Conservation (phyloP, 2,888 invertebrate genomes). For the Eurois occulta region DNA sequence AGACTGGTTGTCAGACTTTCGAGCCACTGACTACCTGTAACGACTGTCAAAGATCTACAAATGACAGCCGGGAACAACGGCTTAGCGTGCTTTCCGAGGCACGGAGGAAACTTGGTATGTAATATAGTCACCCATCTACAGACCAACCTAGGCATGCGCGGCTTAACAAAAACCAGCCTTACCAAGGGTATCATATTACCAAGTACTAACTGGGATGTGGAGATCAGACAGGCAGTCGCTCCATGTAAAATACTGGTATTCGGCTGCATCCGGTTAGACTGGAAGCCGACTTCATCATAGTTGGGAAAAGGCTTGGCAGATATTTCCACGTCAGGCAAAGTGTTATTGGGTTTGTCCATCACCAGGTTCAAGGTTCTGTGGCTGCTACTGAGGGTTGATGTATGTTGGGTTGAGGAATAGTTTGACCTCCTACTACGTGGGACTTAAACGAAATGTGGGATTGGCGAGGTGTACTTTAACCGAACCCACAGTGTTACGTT, state of each 20-base stretch:
- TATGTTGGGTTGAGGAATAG: too few relatives aligned
- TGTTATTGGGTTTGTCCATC: background rate
- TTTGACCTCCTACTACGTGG: background rate
- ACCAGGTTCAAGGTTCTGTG: background rate
- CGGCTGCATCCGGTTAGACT: background rate
- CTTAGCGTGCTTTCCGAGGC: too few relatives aligned
- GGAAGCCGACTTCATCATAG: background rate
- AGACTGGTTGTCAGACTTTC: too few relatives aligned
- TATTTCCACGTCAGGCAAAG: background rate
- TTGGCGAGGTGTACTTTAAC: background rate
- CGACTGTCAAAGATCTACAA: too few relatives aligned
- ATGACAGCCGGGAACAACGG: too few relatives aligned
- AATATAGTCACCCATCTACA: too few relatives aligned
- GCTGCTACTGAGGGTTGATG: background rate
- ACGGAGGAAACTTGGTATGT: too few relatives aligned
- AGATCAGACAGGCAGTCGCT: background rate
- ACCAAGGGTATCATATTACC: background rate
- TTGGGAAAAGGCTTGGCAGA: background rate
- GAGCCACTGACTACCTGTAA: too few relatives aligned
- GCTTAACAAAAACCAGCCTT: too few relatives aligned
- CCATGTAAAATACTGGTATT: background rate
- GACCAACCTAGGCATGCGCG: too few relatives aligned
- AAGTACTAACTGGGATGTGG: background rate
- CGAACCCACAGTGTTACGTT: background rate
- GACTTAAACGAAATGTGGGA: background rate